These are phyloP conservation scores for Ascaphus truei DNA, from an alignment of 2,113 vertebrate species.

Conservation along the genomic window DNA sequence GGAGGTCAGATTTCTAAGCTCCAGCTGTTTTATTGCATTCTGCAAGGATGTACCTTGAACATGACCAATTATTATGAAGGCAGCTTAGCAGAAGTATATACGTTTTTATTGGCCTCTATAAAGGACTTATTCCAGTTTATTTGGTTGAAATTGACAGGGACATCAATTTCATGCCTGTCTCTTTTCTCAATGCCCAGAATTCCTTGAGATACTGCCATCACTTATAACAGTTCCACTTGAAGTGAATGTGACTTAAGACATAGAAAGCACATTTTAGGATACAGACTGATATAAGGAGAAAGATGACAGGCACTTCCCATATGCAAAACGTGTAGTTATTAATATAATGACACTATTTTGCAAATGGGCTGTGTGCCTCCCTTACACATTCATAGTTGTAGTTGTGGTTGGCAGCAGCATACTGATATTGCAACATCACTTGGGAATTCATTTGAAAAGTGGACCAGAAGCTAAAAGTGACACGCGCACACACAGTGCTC, in stretches of 20 bases:
- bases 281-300: no score
- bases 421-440: no score
- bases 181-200: not conserved
- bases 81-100: not conserved
- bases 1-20: no score
- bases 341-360: no score
- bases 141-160: not conserved
- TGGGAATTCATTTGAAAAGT: no score
- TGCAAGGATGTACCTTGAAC: not conserved
- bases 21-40: not conserved
- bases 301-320: no score
- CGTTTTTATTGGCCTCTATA: constrained; percentile 4
- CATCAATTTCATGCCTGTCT: constrained; percentile 8
- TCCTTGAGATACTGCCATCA: constrained; percentile 3
- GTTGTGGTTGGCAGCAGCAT: no score
- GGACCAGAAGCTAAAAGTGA: no score
- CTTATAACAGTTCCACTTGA: not conserved
- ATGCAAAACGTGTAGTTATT: no score
- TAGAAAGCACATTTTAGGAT: not conserved
- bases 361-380: no score
- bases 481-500: no score
- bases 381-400: no score
- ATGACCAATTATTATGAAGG: constrained; percentile 9
- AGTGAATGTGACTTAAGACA: not conserved
- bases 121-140: constrained; percentile 12